These are phyloP conservation scores for Allobates femoralis DNA, from an alignment of 2,797 vertebrate genomes.

Conservation along the genomic window DNA sequence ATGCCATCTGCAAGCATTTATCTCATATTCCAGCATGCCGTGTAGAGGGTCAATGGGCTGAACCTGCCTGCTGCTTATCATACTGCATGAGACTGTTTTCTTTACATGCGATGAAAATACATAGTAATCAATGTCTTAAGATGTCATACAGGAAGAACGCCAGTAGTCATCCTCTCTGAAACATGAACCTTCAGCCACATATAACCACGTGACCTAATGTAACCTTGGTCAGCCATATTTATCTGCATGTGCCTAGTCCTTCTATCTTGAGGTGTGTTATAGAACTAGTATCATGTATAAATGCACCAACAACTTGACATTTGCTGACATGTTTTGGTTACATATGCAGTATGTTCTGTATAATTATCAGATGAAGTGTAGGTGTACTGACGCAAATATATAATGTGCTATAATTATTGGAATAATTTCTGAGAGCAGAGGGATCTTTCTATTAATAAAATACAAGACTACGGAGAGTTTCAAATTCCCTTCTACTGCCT, in stretches of 20 bases:
- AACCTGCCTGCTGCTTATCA: background rate
- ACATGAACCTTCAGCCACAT: background rate
- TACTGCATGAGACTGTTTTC: background rate
- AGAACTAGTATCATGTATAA: background rate
- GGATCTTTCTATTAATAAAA: background rate
- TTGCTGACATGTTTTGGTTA: background rate
- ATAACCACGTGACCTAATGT: background rate
- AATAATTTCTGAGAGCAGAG: background rate
- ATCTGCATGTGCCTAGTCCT: conserved; percentile 15
- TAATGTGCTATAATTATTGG: background rate
- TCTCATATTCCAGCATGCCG: background rate
- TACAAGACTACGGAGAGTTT: background rate
- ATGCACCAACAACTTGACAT: background rate
- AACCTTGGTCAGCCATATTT: conserved; percentile 15
- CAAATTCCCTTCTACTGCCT: background rate
- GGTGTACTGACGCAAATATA: background rate
- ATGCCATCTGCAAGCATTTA: background rate
- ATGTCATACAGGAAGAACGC: background rate
- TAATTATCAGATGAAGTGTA: background rate
- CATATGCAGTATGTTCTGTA: too few species aligned
- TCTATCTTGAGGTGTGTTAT: background rate
- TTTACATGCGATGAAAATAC: background rate
- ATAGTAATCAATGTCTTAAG: conserved; percentile 6
- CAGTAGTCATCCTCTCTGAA: background rate
- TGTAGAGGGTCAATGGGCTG: background rate